phyloP scores from a whole-genome alignment of 2,113 vertebrate species.

The Chloebia gouldiae region DNA sequence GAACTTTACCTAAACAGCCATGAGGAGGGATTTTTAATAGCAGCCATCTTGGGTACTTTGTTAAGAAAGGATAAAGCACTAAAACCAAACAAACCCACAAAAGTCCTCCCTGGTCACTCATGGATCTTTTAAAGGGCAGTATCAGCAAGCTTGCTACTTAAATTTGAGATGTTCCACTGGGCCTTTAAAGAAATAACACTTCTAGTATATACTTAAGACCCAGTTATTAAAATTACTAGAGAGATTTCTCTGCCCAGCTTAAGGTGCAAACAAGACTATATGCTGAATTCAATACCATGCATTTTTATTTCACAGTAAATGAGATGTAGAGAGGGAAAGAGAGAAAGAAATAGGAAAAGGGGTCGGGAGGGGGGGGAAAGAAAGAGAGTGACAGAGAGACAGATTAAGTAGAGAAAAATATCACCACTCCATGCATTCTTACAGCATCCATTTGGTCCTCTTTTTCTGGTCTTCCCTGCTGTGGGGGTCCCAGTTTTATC shows the following conservation, averaged over 20 bases:
- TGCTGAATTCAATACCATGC: not conserved
- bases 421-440: not conserved
- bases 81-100: not conserved
- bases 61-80: not conserved
- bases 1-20: not conserved
- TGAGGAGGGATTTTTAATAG: constrained; percentile 1
- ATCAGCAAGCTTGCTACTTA: not conserved
- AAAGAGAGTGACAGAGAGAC: not conserved
- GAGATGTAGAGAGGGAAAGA: not conserved
- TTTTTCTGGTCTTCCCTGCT: not conserved
- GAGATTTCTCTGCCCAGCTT: not conserved
- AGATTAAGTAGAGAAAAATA: not conserved
- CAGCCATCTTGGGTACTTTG: not conserved
- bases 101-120: not conserved
- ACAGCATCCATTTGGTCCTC: not conserved
- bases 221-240: not conserved
- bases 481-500: not conserved
- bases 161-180: not conserved
- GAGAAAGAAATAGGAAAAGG: not conserved
- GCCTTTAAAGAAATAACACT: not conserved
- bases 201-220: not conserved
- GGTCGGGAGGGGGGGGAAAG: rapidly evolving
- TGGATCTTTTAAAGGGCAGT: not conserved
- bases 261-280: not conserved
- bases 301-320: not conserved